These are phyloP conservation scores for Suncus etruscus DNA, from an alignment of 2,113 vertebrate species.

Conservation along the genomic window DNA sequence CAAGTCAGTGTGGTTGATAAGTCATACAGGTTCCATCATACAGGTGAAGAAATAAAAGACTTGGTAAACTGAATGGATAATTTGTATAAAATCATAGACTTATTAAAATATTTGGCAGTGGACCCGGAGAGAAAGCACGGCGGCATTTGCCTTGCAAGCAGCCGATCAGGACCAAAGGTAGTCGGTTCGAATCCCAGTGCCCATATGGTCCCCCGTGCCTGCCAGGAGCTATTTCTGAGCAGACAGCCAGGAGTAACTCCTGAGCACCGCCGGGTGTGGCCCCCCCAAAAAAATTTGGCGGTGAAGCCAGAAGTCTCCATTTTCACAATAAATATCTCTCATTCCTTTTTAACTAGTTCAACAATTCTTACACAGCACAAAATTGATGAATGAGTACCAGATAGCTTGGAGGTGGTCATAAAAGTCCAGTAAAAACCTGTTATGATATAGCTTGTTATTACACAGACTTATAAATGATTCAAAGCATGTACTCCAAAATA, in stretches of 20 bases:
- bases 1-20: not conserved
- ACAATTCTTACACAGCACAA: slow-evolving; percentile 29
- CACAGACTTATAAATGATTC: slow-evolving; percentile 79
- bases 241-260: no score
- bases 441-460: slow-evolving; percentile 76
- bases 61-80: not conserved
- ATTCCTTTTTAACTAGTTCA: slow-evolving; percentile 23
- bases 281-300: not conserved
- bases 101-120: not conserved
- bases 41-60: not conserved
- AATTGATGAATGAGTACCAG: slow-evolving; percentile 55
- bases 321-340: not conserved
- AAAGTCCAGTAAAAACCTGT: slow-evolving; percentile 69
- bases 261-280: no score
- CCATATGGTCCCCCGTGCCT: no score
- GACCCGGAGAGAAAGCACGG: not conserved
- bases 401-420: slow-evolving; percentile 52
- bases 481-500: slow-evolving; percentile 72
- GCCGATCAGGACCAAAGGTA: no score
- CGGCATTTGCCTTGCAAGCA: no score
- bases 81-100: not conserved
- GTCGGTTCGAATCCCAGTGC: no score
- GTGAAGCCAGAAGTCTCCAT: not conserved
- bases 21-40: not conserved
- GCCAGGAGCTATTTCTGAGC: no score